phyloP scores from a whole-genome alignment of 2,888 invertebrate genomes.

The Orchestes rusci region DNA sequence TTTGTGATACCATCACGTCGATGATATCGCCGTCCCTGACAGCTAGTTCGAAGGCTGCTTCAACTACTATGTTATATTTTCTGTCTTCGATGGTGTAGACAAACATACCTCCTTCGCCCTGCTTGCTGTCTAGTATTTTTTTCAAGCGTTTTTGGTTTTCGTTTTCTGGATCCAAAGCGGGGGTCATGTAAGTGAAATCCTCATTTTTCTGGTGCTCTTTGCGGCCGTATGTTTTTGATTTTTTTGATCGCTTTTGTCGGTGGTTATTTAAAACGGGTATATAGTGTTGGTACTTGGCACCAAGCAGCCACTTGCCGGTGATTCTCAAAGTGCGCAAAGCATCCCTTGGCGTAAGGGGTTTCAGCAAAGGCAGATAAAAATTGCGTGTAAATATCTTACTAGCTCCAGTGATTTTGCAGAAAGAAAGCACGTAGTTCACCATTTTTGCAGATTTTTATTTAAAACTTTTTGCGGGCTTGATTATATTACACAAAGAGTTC shows the following conservation, averaged over 20 bases:
- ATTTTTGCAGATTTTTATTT: slow-evolving; percentile 26
- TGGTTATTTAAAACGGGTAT: slow-evolving; percentile 64
- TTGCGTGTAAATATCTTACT: slow-evolving; percentile 74
- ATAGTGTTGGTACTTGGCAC: slow-evolving; percentile 71
- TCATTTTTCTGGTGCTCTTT: slow-evolving; percentile 60
- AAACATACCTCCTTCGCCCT: slow-evolving; percentile 51
- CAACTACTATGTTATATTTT: slow-evolving; percentile 66
- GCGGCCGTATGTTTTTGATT: slow-evolving; percentile 51
- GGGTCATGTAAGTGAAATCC: slow-evolving; percentile 69
- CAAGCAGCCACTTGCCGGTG: slow-evolving; percentile 68
- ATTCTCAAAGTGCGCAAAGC: slow-evolving; percentile 74
- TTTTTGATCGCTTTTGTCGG: slow-evolving; percentile 40
- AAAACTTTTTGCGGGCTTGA: slow-evolving; percentile 4
- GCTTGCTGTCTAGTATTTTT: slow-evolving; percentile 54
- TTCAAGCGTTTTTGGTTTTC: slow-evolving; percentile 58
- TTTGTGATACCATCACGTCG: slow-evolving; percentile 69
- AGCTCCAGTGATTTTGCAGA: slow-evolving; percentile 76
- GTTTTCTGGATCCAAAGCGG: slow-evolving; percentile 60
- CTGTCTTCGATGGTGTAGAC: slow-evolving; percentile 71
- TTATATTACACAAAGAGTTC: no score
- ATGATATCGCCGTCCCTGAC: slow-evolving; percentile 70
- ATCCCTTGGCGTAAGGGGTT: slow-evolving; percentile 75
- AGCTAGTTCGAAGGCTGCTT: slow-evolving; percentile 66
- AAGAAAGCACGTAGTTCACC: slow-evolving; percentile 47
- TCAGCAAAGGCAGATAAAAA: slow-evolving; percentile 74